Conservation (phyloP, 2,113 vertebrate genomes). For the Antechinus flavipes region DNA sequence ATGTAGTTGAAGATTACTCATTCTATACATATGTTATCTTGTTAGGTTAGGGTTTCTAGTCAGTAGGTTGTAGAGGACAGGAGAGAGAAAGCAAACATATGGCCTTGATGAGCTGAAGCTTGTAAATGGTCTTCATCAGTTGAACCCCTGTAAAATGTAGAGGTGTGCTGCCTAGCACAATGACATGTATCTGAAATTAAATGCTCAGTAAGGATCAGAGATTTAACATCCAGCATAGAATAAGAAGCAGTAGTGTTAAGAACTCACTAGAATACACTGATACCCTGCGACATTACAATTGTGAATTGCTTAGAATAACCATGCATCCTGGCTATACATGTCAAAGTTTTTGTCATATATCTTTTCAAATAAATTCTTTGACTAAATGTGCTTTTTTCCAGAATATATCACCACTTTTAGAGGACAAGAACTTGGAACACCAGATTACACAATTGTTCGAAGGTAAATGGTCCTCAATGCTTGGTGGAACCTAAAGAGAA, state of each 20-base stretch:
- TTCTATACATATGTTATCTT: background rate
- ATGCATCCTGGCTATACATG: background rate
- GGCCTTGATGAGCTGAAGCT: background rate
- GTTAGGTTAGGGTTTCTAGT: background rate
- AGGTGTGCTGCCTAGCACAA: background rate
- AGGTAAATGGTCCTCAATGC: background rate
- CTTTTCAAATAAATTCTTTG: background rate
- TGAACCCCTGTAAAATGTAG: background rate
- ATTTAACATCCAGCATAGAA: background rate
- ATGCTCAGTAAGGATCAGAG: background rate
- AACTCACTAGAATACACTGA: background rate
- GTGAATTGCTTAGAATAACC: background rate
- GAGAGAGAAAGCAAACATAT: background rate
- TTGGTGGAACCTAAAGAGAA: background rate
- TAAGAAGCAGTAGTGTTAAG: background rate
- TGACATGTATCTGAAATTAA: background rate
- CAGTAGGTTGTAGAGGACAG: background rate
- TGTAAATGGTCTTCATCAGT: background rate
- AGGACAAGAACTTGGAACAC: background rate
- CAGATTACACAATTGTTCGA: background rate
- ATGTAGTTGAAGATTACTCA: background rate
- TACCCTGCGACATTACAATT: background rate
- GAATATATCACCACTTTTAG: background rate
- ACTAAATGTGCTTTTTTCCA: background rate
- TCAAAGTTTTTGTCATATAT: background rate